These are phyloP conservation scores for Spilosoma lubricipeda DNA, from an alignment of 2,888 invertebrate species.

Conservation along the genomic window DNA sequence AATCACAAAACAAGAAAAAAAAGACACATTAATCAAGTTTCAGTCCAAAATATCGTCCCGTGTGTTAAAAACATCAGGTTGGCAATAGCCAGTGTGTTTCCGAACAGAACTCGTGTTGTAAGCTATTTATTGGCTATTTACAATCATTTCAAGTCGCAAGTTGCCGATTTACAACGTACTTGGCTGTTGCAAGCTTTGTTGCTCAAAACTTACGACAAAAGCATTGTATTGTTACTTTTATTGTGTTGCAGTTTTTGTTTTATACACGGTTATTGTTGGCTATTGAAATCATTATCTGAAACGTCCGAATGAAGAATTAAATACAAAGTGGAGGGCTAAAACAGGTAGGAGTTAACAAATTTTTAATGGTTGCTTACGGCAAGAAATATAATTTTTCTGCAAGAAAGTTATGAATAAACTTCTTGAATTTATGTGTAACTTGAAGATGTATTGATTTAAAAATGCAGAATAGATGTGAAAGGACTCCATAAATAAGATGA, in stretches of 20 bases:
- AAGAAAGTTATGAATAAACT: too few relatives aligned
- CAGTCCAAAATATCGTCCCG: conserved; percentile 6
- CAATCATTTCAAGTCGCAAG: conserved; percentile 72
- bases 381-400: too few relatives aligned
- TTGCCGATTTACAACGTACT: conserved; percentile 71
- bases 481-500: neutral
- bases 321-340: too few relatives aligned
- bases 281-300: neutral
- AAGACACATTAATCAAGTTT: neutral
- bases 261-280: neutral
- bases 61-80: conserved; percentile 49
- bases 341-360: too few relatives aligned
- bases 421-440: neutral
- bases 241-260: conserved; percentile 17
- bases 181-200: conserved; percentile 54
- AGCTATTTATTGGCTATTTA: conserved; percentile 76
- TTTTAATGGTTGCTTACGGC: too few relatives aligned
- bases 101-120: conserved; percentile 66
- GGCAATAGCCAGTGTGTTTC: conserved; percentile 67
- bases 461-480: neutral
- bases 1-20: neutral
- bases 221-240: conserved; percentile 12
- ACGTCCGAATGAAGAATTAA: neutral
- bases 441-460: too few relatives aligned
- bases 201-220: conserved; percentile 41